Evolutionary conservation across 2,113 vertebrate genomes (phyloP), one percentile per base, ranked within the genome.

Genomic region (Ramphastos sulfuratus): DNA sequence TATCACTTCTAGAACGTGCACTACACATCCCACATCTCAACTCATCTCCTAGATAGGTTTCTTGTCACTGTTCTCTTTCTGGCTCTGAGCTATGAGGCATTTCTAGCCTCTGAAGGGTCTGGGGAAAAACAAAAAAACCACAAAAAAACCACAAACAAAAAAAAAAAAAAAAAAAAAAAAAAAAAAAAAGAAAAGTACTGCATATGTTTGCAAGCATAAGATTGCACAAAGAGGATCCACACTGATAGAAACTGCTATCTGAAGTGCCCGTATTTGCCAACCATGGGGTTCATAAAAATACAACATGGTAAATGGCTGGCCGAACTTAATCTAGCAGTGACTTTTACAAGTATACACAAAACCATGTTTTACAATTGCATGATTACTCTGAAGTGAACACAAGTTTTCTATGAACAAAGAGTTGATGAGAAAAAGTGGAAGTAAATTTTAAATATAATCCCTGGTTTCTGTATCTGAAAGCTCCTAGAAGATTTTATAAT

Each of bases 101-200:
- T 93, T 98, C 97, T 97, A 98, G 81, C 97, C 98, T 33, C 98
- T 96, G 50, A 97, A 39, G 50, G 96, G 91, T 64, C 98, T 97
- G 97, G 21, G 55, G 70, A 89, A 90, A n/a, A n/a, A n/a, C n/a
- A n/a, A n/a, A n/a, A n/a, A n/a, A n/a, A n/a, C n/a, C n/a, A n/a
- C n/a, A n/a, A n/a, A n/a, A n/a, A n/a, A n/a, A n/a, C n/a, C n/a
- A n/a, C n/a, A n/a, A n/a, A n/a, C n/a, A 10, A 39, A 39, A 39
- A 39, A 10, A 8, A 39, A 39, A 39, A 8, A 39, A 39, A 39
- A 39, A 39, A 10, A 39, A 39, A 39, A 39, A 10, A 39, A 11
- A 8, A 11, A 39, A 4, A 67, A 94, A n/a, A 31, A 6, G 73
- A 52, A 67, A 90, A 65, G 48, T 8, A 52, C 70, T 1, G 0